Evolutionary conservation across 2,797 vertebrate species (phyloP).

Genomic region (Phataginus tricuspis): DNA sequence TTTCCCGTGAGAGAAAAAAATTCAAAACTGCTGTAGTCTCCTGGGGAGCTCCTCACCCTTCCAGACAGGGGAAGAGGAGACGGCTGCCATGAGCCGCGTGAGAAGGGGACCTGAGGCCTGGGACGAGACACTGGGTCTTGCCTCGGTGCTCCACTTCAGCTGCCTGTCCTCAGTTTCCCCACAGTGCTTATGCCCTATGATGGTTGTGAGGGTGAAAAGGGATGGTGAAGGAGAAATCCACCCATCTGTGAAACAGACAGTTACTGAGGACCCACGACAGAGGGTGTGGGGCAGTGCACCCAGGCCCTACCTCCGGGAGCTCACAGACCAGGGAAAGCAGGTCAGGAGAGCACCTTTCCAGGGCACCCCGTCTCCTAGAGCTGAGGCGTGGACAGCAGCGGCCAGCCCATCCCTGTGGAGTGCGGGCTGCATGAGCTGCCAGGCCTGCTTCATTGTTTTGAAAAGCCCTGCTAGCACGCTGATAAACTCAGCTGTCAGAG

Average conservation of each 20-base stretch:
- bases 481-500: conserved; percentile 39
- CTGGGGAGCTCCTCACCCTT: neutral
- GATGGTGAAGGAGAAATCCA: neutral
- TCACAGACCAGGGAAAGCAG: too few relatives aligned
- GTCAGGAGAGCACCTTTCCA: neutral
- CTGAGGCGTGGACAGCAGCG: neutral
- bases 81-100: neutral
- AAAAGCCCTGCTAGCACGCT: neutral
- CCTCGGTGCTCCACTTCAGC: accelerated
- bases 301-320: accelerated
- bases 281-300: accelerated
- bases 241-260: neutral
- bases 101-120: neutral
- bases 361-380: neutral
- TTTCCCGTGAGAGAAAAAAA: neutral
- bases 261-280: accelerated
- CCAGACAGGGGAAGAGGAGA: neutral
- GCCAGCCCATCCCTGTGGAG: neutral
- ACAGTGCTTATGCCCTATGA: neutral
- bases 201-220: neutral
- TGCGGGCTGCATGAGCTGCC: neutral
- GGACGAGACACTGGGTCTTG: neutral
- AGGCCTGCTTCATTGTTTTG: neutral
- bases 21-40: accelerated
- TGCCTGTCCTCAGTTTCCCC: neutral